phyloP scores from a whole-genome alignment of 2,888 invertebrate species.

The Drosophila melanosoma region DNA sequence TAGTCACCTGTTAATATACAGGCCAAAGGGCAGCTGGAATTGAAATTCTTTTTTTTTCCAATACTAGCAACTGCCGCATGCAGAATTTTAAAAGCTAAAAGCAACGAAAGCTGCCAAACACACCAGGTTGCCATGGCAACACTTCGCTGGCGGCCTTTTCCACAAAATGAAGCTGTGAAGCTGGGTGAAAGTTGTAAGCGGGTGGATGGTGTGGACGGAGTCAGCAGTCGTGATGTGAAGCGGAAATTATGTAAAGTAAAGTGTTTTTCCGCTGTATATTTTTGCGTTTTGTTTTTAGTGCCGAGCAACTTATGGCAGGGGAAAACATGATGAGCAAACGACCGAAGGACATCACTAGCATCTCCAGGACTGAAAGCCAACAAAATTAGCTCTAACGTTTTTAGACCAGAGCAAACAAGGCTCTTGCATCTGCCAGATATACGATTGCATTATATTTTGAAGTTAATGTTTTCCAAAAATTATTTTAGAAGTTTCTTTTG shows the following conservation, averaged over 20 bases:
- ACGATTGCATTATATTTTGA: conserved; percentile 15
- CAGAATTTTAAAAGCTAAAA: conserved; percentile 52
- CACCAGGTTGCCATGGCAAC: conserved; percentile 21
- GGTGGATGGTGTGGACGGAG: background rate
- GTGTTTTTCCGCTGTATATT: conserved; percentile 64
- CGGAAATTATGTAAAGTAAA: conserved; percentile 78
- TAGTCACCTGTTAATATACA: conserved; percentile 63
- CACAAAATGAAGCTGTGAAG: conserved; percentile 7
- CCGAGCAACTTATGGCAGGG: conserved; percentile 62
- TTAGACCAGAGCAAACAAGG: conserved; percentile 42
- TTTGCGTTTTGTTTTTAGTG: conserved; percentile 58
- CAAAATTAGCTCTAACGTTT: conserved; percentile 15
- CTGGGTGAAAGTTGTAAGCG: background rate
- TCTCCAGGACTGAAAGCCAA: conserved; percentile 5
- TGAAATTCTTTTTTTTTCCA: conserved; percentile 26
- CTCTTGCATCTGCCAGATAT: conserved; percentile 20
- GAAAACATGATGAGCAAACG: conserved; percentile 71
- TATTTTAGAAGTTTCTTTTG: conserved; percentile 34
- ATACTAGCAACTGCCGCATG: conserved; percentile 44
- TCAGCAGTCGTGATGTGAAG: conserved; percentile 53
- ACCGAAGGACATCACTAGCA: conserved; percentile 44
- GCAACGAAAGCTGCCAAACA: conserved; percentile 27
- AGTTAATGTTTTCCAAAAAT: conserved; percentile 22
- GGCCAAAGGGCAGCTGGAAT: conserved; percentile 41
- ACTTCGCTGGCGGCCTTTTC: conserved; percentile 40